Conservation (phyloP, 2,113 vertebrate genomes). For the Setophaga petechia region DNA sequence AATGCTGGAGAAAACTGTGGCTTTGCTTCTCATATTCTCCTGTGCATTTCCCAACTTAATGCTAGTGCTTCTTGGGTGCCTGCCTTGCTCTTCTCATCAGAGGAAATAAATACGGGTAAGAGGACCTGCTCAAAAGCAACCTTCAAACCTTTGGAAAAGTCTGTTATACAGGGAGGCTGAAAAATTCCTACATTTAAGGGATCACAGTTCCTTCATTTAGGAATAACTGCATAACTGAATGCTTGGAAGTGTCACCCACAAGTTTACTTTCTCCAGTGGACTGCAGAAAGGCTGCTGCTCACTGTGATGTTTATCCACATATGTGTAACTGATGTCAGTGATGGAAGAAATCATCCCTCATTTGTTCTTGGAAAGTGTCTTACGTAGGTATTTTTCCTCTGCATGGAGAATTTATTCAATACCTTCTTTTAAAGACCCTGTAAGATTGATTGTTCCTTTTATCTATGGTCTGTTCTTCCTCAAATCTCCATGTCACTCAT, state of each 20-base stretch:
- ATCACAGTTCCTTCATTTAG: neutral
- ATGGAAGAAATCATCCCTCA: neutral
- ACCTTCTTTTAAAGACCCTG: neutral
- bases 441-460: neutral
- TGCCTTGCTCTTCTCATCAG: neutral
- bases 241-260: neutral
- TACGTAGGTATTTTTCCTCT: neutral
- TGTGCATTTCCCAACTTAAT: neutral
- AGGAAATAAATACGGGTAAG: neutral
- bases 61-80: neutral
- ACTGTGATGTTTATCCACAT: neutral
- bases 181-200: neutral
- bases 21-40: neutral
- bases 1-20: neutral
- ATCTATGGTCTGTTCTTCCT: neutral
- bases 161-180: neutral
- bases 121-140: neutral
- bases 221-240: neutral
- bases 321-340: neutral
- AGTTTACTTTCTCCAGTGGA: neutral
- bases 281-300: neutral
- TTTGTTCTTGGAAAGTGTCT: neutral
- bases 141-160: neutral
- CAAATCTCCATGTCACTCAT: neutral
- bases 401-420: neutral